These are phyloP conservation scores for Excalfactoria chinensis DNA, from an alignment of 2,113 vertebrate species.

Conservation along the genomic window DNA sequence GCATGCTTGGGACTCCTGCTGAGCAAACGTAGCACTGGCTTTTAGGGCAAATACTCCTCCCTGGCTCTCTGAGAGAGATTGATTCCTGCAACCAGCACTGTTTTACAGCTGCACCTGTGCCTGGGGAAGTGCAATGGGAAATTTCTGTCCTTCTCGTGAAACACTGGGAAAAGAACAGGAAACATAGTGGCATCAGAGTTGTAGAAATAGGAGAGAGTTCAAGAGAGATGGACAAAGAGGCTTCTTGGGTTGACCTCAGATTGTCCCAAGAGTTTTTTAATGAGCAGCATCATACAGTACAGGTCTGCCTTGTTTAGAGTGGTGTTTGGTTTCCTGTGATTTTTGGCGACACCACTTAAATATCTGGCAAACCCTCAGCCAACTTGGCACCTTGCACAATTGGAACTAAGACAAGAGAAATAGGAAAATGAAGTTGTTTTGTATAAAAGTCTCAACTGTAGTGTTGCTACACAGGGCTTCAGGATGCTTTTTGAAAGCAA, in stretches of 20 bases:
- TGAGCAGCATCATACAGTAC: background rate
- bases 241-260: background rate
- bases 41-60: background rate
- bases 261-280: background rate
- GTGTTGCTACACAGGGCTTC: background rate
- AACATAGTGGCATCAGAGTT: background rate
- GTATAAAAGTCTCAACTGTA: background rate
- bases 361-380: background rate
- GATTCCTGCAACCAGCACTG: background rate
- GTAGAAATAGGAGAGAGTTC: background rate
- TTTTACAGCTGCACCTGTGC: background rate
- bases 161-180: background rate
- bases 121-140: background rate
- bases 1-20: background rate
- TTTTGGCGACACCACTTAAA: background rate
- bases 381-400: background rate
- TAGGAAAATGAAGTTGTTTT: background rate
- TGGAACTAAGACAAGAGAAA: background rate
- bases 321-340: background rate
- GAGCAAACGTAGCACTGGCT: background rate
- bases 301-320: background rate
- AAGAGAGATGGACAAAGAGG: background rate
- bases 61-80: background rate
- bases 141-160: background rate
- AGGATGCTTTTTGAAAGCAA: background rate